Base-by-base conservation (phyloP, 2,113 vertebrate genomes). In the Gymnocephalus cernua region DNA sequence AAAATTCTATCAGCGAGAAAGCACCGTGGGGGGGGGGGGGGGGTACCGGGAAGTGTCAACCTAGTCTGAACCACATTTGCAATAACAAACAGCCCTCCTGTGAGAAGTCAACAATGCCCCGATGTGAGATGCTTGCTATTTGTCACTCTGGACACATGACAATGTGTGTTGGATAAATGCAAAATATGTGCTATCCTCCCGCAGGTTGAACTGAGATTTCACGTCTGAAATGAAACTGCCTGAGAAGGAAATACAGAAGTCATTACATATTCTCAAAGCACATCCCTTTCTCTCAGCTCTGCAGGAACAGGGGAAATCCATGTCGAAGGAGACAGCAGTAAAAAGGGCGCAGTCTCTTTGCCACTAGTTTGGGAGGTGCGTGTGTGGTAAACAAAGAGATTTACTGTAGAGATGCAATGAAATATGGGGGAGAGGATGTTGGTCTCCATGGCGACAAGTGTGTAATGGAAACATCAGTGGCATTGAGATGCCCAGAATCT, bases 391-490 rank as follows among this genome's bases (percentile, higher is more conserved):
- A 83, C 21, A 53, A 38, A 65, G n/a, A 70, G 61, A 85, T 86
- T 88, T 48, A 13, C 16, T 44, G 65, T 48, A 27, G 84, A 67
- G 69, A 88, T 80, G 75, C 72, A 32, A 29, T 27, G 21, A 38
- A 85, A 41, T 48, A 86, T 61, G 58, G 65, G 47, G 67, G 68
- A 41, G 61, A 79, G 23, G 64, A 79, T 53, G 68, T 61, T 63
- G 77, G 92, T 92, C 81, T 89, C 92, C 90, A 91, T 93, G 86
- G 89, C 64, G 75, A 93, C 88, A 53, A 35, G 12, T 51, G 61
- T 58, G 58, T 61, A 68, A 81, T 85, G 87, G 73, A 89, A 87
- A 87, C 86, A 90, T 89, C 84, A 70, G 73, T 63, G 78, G 80
- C 86, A 70, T 23, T n/a, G 79, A 87, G 78, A 79, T 53, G 25